Percentiles rank a stretch among this genome's conserved stretches.
These are phyloP conservation scores for Eospalax fontanierii DNA, from an alignment of 2,797 vertebrate species.

Conservation along the genomic window DNA sequence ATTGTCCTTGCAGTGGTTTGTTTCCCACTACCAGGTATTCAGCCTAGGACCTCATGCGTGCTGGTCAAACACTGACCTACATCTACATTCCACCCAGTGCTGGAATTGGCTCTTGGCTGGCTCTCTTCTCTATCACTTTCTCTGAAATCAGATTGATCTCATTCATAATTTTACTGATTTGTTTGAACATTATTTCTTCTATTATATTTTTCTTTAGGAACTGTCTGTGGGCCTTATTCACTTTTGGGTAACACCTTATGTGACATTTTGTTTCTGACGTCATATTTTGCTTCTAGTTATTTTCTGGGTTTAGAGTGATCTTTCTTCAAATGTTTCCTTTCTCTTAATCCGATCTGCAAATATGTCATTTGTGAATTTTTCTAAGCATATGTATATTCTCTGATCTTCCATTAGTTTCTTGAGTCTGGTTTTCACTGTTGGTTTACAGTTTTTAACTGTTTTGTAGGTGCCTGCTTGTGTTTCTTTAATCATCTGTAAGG, in stretches of 20 bases:
- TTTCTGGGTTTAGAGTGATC: conserved; percentile 24
- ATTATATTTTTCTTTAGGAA: conserved; percentile 2
- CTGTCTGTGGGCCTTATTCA: neutral
- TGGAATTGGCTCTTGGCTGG: neutral
- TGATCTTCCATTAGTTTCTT: conserved; percentile 2
- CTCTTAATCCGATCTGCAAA: neutral
- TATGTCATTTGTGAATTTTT: conserved; percentile 20
- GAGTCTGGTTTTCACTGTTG: neutral
- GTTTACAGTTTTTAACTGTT: conserved; percentile 18
- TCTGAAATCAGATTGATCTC: neutral
- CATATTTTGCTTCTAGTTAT: conserved; percentile 43
- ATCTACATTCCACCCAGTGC: neutral
- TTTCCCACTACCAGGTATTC: too few relatives aligned
- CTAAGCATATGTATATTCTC: neutral
- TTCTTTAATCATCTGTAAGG: neutral
- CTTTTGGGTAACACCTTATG: neutral
- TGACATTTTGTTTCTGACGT: conserved; percentile 27
- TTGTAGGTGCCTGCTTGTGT: neutral
- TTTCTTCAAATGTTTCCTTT: conserved; percentile 29
- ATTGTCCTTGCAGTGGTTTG: neutral
- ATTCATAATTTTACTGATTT: conserved; percentile 30
- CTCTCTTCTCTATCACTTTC: neutral
- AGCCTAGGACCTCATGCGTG: neutral
- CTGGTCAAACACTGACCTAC: neutral
- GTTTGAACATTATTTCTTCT: neutral